Base-by-base conservation (phyloP, 1,140 invertebrate species). In the Galleria mellonella region DNA sequence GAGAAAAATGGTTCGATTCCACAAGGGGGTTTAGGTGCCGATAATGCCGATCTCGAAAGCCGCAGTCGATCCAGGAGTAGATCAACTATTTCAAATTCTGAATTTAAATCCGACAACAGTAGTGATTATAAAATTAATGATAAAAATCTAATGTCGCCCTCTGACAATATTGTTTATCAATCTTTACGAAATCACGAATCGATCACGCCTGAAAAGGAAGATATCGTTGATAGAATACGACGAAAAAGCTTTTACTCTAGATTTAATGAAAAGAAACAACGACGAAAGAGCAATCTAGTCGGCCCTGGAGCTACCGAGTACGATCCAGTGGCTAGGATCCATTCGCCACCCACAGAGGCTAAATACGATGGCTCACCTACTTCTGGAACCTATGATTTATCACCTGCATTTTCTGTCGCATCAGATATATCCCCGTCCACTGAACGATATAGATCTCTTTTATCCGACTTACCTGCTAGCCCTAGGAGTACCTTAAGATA, bases 201-300 rank as follows among this genome's bases (percentile, higher is more conserved):
- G 6, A 67, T 66, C 27, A 69, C 75, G 4, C 78, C 83, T 9
- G 86, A 87, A 55, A 74, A 87, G 30, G 94, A 95, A 66, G 93
- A 92, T 27, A 92, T 96, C 8, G 91, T 92, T 27, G 95, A 97
- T 62, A 88, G 95, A 54, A 97, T 97, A 50, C 88, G 93, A 55
- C 88, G 95, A 11, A 95, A 95, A 71, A 96, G 94, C 72, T 97
- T 95, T 77, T 97, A 96, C 66, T 92, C 92, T 3, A 88, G 94
- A 45, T 96, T 96, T 66, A 96, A 96, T 62, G 93, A 94, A 60
- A 90, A 92, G 59, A 93, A 92, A 69, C 88, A 89, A 32, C 88
- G 91, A 42, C 82, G 89, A 51, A 89, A 89, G 57, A 89, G 88
- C 62, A 88, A 67, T 58, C 83, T 90, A 49, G 89, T 90, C 6